Evolutionary conservation across 2,797 vertebrate genomes (phyloP).

Genomic region (Galagoides demidoff): DNA sequence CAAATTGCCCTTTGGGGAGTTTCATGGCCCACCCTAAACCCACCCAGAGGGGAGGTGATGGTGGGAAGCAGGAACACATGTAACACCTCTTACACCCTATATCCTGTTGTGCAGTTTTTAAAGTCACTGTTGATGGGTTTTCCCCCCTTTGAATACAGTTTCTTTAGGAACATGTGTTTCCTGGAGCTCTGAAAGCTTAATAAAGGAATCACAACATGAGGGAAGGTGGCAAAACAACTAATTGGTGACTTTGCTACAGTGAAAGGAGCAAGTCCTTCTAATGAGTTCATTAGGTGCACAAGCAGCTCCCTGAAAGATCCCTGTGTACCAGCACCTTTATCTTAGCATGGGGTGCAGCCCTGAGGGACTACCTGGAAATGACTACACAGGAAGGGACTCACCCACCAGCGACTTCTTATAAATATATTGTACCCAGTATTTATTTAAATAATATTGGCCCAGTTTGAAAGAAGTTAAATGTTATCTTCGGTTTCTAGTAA

Average conservation of each 20-base stretch:
- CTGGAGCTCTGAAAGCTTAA: slow-evolving; percentile 3
- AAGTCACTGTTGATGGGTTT: neutral
- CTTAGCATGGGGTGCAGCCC: neutral
- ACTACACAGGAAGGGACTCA: neutral
- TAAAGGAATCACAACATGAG: neutral
- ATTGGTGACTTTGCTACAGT: slow-evolving; percentile 48
- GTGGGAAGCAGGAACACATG: neutral
- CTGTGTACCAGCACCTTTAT: neutral
- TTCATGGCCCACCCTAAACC: neutral
- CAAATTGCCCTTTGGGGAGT: neutral
- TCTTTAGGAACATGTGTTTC: neutral
- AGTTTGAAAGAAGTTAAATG: neutral
- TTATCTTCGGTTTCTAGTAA: neutral
- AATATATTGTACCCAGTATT: neutral
- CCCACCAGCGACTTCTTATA: neutral
- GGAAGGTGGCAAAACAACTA: slow-evolving; percentile 34
- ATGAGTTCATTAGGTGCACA: slow-evolving; percentile 1
- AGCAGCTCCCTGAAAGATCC: neutral
- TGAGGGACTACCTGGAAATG: neutral
- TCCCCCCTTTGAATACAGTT: neutral
- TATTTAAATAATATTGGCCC: neutral
- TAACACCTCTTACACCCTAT: neutral
- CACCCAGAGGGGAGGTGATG: neutral
- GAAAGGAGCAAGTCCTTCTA: slow-evolving; percentile 11
- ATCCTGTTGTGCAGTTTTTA: neutral